Evolutionary conservation across 2,888 invertebrate species (phyloP), one percentile per base, ranked within the genome.

Genomic region (Thalpophila matura): DNA sequence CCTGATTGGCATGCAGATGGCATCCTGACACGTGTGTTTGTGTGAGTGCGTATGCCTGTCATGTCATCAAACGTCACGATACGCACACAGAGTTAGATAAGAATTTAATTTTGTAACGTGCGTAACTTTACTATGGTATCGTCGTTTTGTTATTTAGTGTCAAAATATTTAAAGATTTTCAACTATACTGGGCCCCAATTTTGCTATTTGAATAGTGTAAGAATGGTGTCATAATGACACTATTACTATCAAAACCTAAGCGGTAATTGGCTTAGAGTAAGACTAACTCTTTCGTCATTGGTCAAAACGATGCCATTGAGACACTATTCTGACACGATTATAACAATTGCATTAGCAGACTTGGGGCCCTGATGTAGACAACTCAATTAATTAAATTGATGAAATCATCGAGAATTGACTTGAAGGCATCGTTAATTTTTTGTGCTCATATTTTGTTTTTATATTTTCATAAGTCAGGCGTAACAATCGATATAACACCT

Each of bases 1-100:
- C 94, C 83, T 84, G 61, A 84, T 94, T 87, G 82, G 79, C 85
- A 94, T 94, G 85, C 93, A 83, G 81, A 76, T 58, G 42, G 63
- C 64, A 49, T 51, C n/a, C 56, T 54, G 68, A 80, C 74, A 73
- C 74, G 66, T 64, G 27, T 33, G 58, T 56, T 77, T 82, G 62
- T 77, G 85, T 57, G 49, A 43, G 35, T 46, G 56, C 3, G 33
- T 47, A 54, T 88, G 87, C 83, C 76, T 78, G 84, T 80, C 88
- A 85, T 86, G 86, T 84, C 81, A 85, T 79, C 67, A 77, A 73
- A 64, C 64, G 64, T 71, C 55, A 35, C 33, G 10, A 49, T n/a
- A 61, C 37, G 51, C 64, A 67, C 47, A 56, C 57, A 55, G 49
- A 82, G 79, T 86, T 88, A 84, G 81, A 83, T 86, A 87, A 89